Conservation (phyloP, 2,113 vertebrate species). For the Dunckerocampus dactyliophorus region DNA sequence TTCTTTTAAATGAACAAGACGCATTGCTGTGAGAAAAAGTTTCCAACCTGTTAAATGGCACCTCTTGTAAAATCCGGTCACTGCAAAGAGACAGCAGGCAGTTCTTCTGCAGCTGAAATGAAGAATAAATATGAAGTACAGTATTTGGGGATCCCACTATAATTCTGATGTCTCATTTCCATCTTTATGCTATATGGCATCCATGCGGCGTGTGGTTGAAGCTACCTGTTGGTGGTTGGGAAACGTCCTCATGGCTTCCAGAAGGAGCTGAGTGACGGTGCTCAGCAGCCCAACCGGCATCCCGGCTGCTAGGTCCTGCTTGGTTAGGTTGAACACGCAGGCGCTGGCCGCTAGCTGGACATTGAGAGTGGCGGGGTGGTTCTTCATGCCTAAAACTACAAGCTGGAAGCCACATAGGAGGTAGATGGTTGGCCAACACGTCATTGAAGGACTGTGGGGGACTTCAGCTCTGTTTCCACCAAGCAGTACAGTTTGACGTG, state of each 20-base stretch:
- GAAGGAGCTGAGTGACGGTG: conserved; percentile 87
- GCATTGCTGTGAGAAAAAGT: no score
- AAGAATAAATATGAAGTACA: no score
- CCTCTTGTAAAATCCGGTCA: conserved; percentile 96
- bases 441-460: no score
- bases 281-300: conserved; percentile 92
- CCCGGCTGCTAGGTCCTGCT: conserved; percentile 91
- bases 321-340: conserved; percentile 97
- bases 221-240: conserved; percentile 92
- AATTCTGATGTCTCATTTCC: no score
- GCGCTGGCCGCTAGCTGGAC: conserved; percentile 96
- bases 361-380: conserved; percentile 90
- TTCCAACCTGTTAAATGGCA: conserved; percentile 93
- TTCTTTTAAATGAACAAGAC: no score
- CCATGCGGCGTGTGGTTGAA: not conserved
- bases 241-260: conserved; percentile 97
- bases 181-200: no score
- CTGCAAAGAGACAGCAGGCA: conserved; percentile 98
- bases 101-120: conserved; percentile 90
- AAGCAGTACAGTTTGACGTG: no score
- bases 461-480: no score
- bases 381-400: conserved; percentile 95
- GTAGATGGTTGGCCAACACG: no score
- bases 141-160: no score
- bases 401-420: conserved; percentile 68